Percentiles rank a stretch among this genome's conserved stretches.
These are phyloP conservation scores for Rhingia rostrata DNA, from an alignment of 2,888 invertebrate species.

Conservation along the genomic window DNA sequence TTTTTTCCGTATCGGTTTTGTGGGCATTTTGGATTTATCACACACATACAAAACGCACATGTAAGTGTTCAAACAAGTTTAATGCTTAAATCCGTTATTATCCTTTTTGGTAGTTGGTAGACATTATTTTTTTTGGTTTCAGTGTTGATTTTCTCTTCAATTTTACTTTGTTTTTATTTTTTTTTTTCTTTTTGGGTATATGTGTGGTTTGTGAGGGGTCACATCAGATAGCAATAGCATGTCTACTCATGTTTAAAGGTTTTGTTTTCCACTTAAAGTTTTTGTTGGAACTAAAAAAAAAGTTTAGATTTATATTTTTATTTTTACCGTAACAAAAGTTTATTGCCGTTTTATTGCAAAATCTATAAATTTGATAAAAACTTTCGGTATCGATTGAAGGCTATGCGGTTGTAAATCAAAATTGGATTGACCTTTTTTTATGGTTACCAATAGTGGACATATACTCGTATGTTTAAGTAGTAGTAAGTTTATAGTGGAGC, in stretches of 20 bases:
- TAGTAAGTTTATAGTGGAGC: too few species aligned
- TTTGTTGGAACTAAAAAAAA: background rate
- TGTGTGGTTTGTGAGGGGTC: slow-evolving; percentile 45
- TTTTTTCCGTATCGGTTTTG: background rate
- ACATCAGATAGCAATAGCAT: slow-evolving; percentile 40
- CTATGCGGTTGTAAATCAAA: slow-evolving; percentile 13
- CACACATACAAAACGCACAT: background rate
- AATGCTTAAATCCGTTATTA: slow-evolving; percentile 6
- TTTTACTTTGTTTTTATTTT: slow-evolving; percentile 21
- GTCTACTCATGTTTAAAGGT: slow-evolving; percentile 35
- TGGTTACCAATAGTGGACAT: background rate
- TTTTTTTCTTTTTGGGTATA: background rate
- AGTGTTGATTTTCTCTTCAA: background rate
- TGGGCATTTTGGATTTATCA: slow-evolving; percentile 3
- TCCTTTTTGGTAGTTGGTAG: background rate
- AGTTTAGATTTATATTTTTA: slow-evolving; percentile 1
- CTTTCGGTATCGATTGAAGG: slow-evolving; percentile 6
- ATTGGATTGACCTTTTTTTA: slow-evolving; percentile 5
- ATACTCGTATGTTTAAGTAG: too few species aligned
- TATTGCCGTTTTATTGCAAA: slow-evolving; percentile 15
- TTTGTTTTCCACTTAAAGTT: slow-evolving; percentile 12
- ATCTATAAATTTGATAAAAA: slow-evolving; percentile 21
- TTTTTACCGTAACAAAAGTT: slow-evolving; percentile 20
- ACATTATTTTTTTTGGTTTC: slow-evolving; percentile 14
- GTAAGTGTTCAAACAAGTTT: background rate